Evolutionary conservation across 2,888 invertebrate species (phyloP), one percentile per base, ranked within the genome.

Genomic region (Glyphotaelius pellucidus): DNA sequence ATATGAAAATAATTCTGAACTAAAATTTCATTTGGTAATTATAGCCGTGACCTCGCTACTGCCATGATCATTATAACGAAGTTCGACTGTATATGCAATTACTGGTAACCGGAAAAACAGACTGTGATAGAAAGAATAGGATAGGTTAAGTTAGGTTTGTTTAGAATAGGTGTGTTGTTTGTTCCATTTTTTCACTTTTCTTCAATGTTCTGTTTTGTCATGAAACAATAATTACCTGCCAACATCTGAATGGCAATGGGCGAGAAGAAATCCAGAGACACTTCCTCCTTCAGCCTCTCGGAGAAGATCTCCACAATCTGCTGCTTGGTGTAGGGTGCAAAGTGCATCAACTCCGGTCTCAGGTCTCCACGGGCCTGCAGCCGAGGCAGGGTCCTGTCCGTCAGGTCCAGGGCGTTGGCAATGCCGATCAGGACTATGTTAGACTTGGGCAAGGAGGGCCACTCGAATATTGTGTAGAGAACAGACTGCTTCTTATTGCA

Each of bases 321-420:
- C 93, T 98, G 97, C 94, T 98, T 98, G 47, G 98, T 97, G 95
- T 99, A 99, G 0, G 99, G 98, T 9, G 98, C 96, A 95, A 99
- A 99, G 95, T 99, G 98, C 95, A 99, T 96, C 5, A 99, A 96
- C 93, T 95, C 95, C 2, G 98, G 98, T 94, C 98, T 96, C 0
- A 98, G 95, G 85, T 97, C 97, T 93, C 97, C 97, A 30, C 97
- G 96, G 1, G 98, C 97, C 94, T 98, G 98, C 14, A 99, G 96
- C 92, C 99, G 96, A 42, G 99, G 98, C 92, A 99, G 95, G 84
- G 98, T 96, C 19, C 99, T 96, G 95, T 99, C 98, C 0, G 99
- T 99, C 93, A 99, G 96, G 96, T 99, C 99, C 91, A 99, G 96
- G 4, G 99, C 98, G 95, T 99, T 99, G 25, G 99, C 99, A 93